phyloP scores from a whole-genome alignment of 53 echinoderm and acorn worm species.

The Pentamera pediparva region DNA sequence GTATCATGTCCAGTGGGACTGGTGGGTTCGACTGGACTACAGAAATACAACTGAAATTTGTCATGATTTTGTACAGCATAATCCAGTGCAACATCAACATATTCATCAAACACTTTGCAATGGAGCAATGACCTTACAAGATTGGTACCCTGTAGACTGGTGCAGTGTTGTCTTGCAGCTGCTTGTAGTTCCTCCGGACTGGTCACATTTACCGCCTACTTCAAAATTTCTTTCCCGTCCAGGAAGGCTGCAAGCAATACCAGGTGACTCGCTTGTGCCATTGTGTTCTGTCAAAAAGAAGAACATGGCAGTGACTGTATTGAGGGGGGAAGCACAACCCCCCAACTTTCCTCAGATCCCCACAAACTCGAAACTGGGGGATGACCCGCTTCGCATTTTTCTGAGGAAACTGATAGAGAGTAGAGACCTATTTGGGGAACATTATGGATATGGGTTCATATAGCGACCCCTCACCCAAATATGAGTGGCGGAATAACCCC shows the following conservation, averaged over 20 bases:
- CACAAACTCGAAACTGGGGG: no score
- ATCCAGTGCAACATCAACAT: background rate
- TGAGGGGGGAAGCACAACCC: no score
- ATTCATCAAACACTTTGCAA: background rate
- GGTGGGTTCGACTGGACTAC: no score
- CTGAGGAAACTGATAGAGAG: no score
- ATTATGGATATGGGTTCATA: no score
- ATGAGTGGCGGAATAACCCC: no score
- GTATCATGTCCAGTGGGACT: no score
- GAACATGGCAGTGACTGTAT: no score
- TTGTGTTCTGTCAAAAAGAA: background rate
- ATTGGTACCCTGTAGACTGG: background rate
- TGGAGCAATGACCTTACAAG: background rate
- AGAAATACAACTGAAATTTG: background rate
- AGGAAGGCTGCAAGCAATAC: background rate
- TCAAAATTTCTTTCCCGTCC: background rate
- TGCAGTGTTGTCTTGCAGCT: background rate
- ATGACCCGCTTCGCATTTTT: no score
- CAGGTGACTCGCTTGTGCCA: background rate
- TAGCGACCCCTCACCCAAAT: no score
- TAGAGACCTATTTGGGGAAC: no score
- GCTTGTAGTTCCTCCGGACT: background rate
- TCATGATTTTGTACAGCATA: background rate
- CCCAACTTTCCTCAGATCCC: no score
- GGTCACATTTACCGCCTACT: background rate